Base-by-base conservation (phyloP, 2,888 invertebrate species). In the Pterostichus madidus region DNA sequence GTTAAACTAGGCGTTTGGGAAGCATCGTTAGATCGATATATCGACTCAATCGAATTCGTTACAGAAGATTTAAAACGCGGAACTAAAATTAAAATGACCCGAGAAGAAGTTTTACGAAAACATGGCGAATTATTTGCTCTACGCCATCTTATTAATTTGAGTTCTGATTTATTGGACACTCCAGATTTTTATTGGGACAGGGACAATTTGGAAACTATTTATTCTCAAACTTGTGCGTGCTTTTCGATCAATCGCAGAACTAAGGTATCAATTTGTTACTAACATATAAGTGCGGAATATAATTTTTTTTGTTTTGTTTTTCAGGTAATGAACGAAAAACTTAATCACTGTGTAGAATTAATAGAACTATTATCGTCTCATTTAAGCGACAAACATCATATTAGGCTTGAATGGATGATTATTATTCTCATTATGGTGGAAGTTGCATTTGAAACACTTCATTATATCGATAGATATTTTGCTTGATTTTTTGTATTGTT, bases 171-270 rank as follows among this genome's bases (percentile, higher is more conserved):
- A 59, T 91, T 99, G 85, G 98, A 98, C 89, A 97, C 97, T 0
- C 98, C 99, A 0, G 99, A 99, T 91, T 98, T 98, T 90, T 99
- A 99, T 90, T 99, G 99, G 99, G 99, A 99, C 87, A 93, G 97
- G 79, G 97, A 98, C 86, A 93, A 96, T 80, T 91, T 99, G 39
- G 99, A 99, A 90, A 91, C 91, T 0, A 91, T 99, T 5, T 99
- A 98, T 90, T 93, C 94, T 83, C 94, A 95, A 87, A 95, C 96
- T 0, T 95, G 95, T 84, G 92, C 93, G 1, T 97, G 98, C 90
- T 96, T 98, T 87, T 95, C 94, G 85, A 96, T 98, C 84, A 91
- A 94, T 0, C 93, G 96, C 86, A 92, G 99, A 84, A 98, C 98
- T 7, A 94, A 93, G 91, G 96, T 96, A 87, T 89, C 88, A 79